Base-by-base conservation (phyloP, 2,797 vertebrate genomes). In the Periophthalmus magnuspinnatus region DNA sequence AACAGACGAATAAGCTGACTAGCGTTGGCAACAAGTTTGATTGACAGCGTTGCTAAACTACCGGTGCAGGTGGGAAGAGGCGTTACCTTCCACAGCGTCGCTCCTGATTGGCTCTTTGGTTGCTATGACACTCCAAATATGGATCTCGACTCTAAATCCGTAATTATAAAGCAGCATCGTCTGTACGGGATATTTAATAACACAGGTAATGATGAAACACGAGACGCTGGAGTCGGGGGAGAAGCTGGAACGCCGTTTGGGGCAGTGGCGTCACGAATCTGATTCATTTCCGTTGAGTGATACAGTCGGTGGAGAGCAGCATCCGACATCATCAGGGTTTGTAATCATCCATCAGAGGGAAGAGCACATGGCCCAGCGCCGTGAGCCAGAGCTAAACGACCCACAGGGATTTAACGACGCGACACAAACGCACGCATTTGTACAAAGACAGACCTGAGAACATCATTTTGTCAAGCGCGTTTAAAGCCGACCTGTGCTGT, bases 201-300 rank as follows among this genome's bases (percentile, higher is more conserved):
- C 64, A 48, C 65, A 50, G 67, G 36, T 41, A 28, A 72, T 58
- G 55, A 78, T 59, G 33, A 22, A 69, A 56, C 33, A 36, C 58
- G 60, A n/a, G 3, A 34, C 22, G 13, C 8, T 47, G 72, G 71
- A 84, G 70, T 83, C 79, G 82, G 64, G 47, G 21, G n/a, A 61
- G 67, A 56, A 34, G 76, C 67, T 58, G 62, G 14, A 59, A n/a
- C 65, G 34, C 1, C 14, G 65, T 50, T 55, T 77, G 24, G 22
- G 13, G 5, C 14, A 7, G 21, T 81, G 82, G 84, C 72, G 75
- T 84, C 82, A 81, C 41, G 3, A 57, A 63, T 55, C 80, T 81
- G 84, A 87, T 72, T 86, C 75, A 83, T 76, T 80, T 85, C 79
- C 60, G 60, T 8, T 67, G 65, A 61, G 5, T 60, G 33, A 78